A percentile compares a stretch with the other conserved stretches of the same genome.
Conservation (phyloP, 2,888 invertebrate genomes). For the Clanis bilineata region DNA sequence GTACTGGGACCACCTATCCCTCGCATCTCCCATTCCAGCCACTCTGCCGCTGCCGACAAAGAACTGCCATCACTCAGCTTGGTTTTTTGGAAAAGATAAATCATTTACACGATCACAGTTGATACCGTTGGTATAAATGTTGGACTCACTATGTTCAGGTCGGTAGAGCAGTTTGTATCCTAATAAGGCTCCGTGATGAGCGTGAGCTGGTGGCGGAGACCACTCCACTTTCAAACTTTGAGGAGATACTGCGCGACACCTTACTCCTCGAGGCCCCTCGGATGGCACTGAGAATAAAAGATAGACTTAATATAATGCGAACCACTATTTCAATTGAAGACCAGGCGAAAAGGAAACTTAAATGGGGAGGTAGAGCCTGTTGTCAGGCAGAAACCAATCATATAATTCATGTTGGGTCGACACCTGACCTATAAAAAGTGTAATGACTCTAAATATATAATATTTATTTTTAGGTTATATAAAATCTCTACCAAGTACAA, state of each 20-base stretch:
- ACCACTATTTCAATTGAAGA: too few species aligned
- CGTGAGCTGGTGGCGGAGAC: conserved; percentile 87
- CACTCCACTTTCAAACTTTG: conserved; percentile 91
- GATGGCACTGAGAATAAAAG: conserved; percentile 84
- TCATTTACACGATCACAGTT: conserved; percentile 6
- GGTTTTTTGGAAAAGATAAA: conserved; percentile 40
- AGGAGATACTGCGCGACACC: conserved; percentile 89
- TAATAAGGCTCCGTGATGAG: conserved; percentile 88
- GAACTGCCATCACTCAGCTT: conserved; percentile 78
- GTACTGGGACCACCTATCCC: conserved; percentile 49
- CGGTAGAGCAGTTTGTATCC: conserved; percentile 94
- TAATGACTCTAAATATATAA: too few species aligned
- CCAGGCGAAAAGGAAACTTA: too few species aligned
- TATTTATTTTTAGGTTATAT: too few species aligned
- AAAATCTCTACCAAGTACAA: too few species aligned
- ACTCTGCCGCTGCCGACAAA: conserved; percentile 78
- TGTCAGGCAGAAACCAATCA: too few species aligned
- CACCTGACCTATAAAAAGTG: too few species aligned
- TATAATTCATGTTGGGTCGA: too few species aligned
- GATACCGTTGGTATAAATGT: conserved; percentile 17
- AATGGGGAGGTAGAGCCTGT: too few species aligned
- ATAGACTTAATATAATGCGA: not conserved
- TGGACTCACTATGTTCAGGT: conserved; percentile 78
- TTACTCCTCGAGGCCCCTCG: conserved; percentile 88
- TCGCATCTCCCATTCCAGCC: conserved; percentile 77